Base-by-base conservation (phyloP, 2,113 vertebrate genomes). In the Podilymbus podiceps region DNA sequence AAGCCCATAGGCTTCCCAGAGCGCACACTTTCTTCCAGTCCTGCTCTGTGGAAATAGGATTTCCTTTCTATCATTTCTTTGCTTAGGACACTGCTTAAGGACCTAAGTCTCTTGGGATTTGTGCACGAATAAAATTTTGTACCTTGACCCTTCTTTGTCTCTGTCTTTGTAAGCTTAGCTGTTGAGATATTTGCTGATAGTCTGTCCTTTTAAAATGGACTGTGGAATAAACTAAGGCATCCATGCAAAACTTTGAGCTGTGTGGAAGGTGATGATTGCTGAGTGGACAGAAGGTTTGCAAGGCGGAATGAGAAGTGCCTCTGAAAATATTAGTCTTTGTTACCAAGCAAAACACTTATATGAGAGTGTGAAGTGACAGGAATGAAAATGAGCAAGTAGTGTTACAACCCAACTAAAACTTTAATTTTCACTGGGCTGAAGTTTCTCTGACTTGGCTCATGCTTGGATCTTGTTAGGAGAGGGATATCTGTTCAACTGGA, bases 261-360 rank as follows among this genome's bases (percentile, higher is more conserved):
- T 55, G 27, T 80, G 49, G 67, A 94, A 83, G 59, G 88, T 80
- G 90, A 42, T 79, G 80, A 85, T 35, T 91, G 75, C 63, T 74
- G 52, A 86, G 63, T 59, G 55, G 85, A 80, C 56, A 42, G 42
- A 83, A 80, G 58, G 42, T 14, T 85, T 1, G 3, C 23, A 30
- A 40, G 55, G 33, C 8, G 0, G 52, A 83, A 38, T 85, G 74
- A 88, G 72, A 90, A 88, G 79, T 73, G 72, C 42, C 44, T 93
- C 75, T 92, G 64, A 94, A 95, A 96, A 91, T 89, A 88, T 88
- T 90, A 74, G 76, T 74, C 80, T 93, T 93, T 74, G 84, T 94
- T 94, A 91, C 83, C 47, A 93, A 92, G 76, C 23, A 87, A 81
- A 96, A 89, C 75, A 75, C 74, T 93, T 88, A 35, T 0, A 50